Conservation (phyloP, 2,113 vertebrate genomes). For the Ceuthmochares aereus region DNA sequence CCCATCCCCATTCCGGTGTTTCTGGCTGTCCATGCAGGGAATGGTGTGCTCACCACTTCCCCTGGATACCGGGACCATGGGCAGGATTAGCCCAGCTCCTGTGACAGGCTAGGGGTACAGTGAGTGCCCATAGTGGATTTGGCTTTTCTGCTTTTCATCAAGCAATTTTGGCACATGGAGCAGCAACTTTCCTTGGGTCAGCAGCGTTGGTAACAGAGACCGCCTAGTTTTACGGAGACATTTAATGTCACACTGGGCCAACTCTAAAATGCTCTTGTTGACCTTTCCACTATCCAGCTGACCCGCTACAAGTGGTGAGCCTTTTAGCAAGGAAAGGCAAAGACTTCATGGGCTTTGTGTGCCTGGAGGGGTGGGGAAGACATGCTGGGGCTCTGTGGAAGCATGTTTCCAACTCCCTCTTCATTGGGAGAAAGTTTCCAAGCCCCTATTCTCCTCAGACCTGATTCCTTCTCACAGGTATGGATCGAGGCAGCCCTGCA, state of each 20-base stretch:
- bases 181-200: background rate
- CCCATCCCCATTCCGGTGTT: fast-evolving
- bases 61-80: background rate
- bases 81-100: background rate
- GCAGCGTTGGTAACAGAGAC: background rate
- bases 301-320: too few relatives aligned
- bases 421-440: background rate
- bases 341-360: fast-evolving
- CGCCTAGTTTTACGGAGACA: background rate
- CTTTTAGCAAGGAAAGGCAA: background rate
- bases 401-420: background rate
- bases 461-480: slow-evolving; percentile 67
- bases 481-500: slow-evolving; percentile 85
- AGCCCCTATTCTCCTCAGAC: background rate
- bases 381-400: background rate
- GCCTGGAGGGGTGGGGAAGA: background rate
- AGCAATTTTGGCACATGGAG: background rate
- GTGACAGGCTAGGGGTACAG: background rate
- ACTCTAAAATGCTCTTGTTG: background rate
- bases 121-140: background rate
- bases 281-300: background rate
- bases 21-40: background rate
- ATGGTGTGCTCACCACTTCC: fast-evolving
- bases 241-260: background rate
- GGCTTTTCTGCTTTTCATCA: background rate